Evolutionary conservation across 2,797 vertebrate genomes (phyloP).

Genomic region (Oreochromis mossambicus): DNA sequence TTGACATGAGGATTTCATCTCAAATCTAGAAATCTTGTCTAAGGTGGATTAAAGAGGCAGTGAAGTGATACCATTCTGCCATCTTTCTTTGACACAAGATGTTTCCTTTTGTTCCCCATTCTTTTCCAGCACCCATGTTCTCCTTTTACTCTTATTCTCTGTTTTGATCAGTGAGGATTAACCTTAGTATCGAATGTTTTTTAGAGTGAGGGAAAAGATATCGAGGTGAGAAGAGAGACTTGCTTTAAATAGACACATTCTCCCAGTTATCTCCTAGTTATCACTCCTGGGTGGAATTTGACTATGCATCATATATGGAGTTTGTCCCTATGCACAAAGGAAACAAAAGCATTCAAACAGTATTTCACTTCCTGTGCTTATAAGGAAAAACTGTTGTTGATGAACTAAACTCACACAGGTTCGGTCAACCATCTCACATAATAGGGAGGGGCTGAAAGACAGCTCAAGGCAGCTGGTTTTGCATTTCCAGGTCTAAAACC

Average conservation of each 20-base stretch:
- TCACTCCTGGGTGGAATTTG: background rate
- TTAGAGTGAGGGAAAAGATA: conserved; percentile 1
- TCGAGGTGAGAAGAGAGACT: background rate
- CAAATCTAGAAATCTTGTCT: background rate
- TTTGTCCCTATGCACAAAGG: background rate
- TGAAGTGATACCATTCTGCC: background rate
- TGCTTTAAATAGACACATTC: conserved; percentile 9
- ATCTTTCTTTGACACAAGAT: background rate
- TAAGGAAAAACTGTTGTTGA: background rate
- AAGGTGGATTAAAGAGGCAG: background rate
- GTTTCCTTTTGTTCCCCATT: background rate
- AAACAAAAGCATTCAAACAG: background rate
- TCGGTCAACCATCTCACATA: background rate
- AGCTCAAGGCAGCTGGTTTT: background rate
- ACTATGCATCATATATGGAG: background rate
- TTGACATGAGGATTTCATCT: background rate
- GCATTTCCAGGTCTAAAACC: background rate
- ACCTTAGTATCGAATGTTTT: conserved; percentile 32
- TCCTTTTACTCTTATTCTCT: background rate
- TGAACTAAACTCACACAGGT: background rate
- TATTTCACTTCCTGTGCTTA: background rate
- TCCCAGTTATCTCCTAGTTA: conserved; percentile 46
- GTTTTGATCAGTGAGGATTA: conserved; percentile 58
- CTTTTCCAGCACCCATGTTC: background rate
- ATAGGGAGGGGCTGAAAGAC: too few relatives aligned